Evolutionary conservation across 2,888 invertebrate species (phyloP).

Genomic region (Stomorhina lunata): DNA sequence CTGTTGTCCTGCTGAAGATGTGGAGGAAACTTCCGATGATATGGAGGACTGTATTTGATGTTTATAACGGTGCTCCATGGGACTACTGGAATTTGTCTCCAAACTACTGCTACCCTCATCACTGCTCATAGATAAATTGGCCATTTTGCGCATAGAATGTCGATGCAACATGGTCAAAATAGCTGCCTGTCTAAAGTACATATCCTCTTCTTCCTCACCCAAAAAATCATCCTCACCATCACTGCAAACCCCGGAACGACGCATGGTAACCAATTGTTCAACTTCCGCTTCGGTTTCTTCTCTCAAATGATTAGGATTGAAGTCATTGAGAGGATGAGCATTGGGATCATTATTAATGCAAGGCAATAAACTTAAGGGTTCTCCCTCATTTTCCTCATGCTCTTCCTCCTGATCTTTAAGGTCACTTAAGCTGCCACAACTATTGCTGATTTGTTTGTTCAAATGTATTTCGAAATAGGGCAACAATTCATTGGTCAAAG

Average conservation of each 20-base stretch:
- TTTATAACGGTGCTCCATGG: slow-evolving; percentile 67
- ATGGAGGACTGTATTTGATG: slow-evolving; percentile 76
- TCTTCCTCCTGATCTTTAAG: slow-evolving; percentile 68
- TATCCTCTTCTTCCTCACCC: slow-evolving; percentile 75
- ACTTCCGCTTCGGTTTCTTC: not conserved
- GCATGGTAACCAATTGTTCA: slow-evolving; percentile 66
- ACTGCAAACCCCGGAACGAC: slow-evolving; percentile 73
- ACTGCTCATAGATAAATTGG: slow-evolving; percentile 71
- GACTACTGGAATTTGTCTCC: slow-evolving; percentile 65
- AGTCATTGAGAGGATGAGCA: slow-evolving; percentile 73
- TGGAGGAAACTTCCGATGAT: slow-evolving; percentile 73
- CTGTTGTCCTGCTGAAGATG: slow-evolving; percentile 35
- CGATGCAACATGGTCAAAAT: slow-evolving; percentile 78
- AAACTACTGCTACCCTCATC: slow-evolving; percentile 74
- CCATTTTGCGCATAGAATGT: slow-evolving; percentile 77
- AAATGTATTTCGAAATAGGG: slow-evolving; percentile 80
- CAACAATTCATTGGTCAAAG: slow-evolving; percentile 77
- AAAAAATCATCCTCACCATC: slow-evolving; percentile 76
- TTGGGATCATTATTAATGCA: slow-evolving; percentile 76
- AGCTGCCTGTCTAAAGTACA: slow-evolving; percentile 78
- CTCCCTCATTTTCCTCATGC: slow-evolving; percentile 68
- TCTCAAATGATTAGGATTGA: slow-evolving; percentile 44
- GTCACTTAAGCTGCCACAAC: slow-evolving; percentile 75
- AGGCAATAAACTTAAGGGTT: slow-evolving; percentile 74
- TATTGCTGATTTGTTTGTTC: slow-evolving; percentile 74